A percentile compares a stretch with the other conserved stretches of the same genome.
These are phyloP conservation scores for Eulemur macaco DNA, from an alignment of 2,113 vertebrate species.

Conservation along the genomic window DNA sequence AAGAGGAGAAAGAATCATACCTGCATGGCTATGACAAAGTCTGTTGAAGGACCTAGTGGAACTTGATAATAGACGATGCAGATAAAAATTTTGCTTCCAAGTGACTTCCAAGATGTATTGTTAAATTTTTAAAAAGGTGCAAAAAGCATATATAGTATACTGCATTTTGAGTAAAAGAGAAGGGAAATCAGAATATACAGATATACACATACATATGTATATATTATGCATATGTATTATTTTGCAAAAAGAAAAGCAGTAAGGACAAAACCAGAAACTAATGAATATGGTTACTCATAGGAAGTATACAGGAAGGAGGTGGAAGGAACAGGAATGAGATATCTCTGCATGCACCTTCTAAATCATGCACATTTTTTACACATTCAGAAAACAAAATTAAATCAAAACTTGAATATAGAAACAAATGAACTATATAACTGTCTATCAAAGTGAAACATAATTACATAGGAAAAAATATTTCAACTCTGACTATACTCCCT, in stretches of 20 bases:
- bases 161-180: not conserved
- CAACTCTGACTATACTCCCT: not conserved
- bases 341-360: not conserved
- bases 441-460: conserved; percentile 20
- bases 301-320: not conserved
- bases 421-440: not conserved
- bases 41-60: not conserved
- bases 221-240: not conserved
- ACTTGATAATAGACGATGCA: not conserved
- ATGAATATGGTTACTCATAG: not conserved
- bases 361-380: not conserved
- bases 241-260: not conserved
- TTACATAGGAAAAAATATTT: not conserved
- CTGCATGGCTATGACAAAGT: not conserved
- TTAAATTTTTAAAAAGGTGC: not conserved
- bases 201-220: not conserved
- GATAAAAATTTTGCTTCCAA: not conserved
- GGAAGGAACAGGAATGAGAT: not conserved
- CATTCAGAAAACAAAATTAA: conserved; percentile 14
- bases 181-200: not conserved
- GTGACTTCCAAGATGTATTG: not conserved
- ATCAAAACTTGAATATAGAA: conserved; percentile 12
- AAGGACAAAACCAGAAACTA: not conserved
- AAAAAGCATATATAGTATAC: not conserved
- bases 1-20: not conserved